Conservation (phyloP, 2,797 vertebrate species). For the Podarcis lilfordi region DNA sequence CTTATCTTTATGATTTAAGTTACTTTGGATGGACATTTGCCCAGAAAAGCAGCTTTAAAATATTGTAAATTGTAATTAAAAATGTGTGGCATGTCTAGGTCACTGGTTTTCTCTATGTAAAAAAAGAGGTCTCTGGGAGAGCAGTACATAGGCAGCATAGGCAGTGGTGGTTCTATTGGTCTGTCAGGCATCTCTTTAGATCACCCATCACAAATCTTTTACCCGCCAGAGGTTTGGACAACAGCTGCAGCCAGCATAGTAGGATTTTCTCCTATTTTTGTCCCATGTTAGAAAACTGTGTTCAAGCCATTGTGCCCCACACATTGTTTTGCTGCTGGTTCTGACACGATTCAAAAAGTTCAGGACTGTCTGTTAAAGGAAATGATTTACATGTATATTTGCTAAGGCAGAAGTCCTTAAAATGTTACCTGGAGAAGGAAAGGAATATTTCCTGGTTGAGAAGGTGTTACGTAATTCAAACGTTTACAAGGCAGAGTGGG, state of each 20-base stretch:
- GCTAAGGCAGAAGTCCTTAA: neutral
- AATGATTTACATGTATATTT: neutral
- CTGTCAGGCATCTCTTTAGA: no score
- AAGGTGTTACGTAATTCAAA: constrained; percentile 3
- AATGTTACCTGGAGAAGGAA: neutral
- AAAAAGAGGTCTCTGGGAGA: neutral
- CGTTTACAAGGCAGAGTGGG: neutral
- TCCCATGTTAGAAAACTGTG: no score
- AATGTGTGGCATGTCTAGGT: neutral
- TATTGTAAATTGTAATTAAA: no score
- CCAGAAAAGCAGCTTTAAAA: no score
- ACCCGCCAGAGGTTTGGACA: no score
- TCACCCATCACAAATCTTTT: no score
- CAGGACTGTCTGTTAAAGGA: neutral
- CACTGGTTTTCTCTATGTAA: neutral
- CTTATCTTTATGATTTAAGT: no score
- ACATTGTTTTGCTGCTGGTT: neutral
- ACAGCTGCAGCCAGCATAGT: no score
- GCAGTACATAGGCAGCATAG: neutral
- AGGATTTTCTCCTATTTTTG: neutral
- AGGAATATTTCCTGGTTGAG: constrained; percentile 30
- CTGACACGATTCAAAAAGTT: neutral
- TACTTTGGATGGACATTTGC: no score
- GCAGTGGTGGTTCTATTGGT: neutral
- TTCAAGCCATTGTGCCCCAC: neutral